A percentile compares a stretch with the other conserved stretches of the same genome.
These are phyloP conservation scores for Zapornia atra DNA, from an alignment of 2,113 vertebrate genomes.

Conservation along the genomic window DNA sequence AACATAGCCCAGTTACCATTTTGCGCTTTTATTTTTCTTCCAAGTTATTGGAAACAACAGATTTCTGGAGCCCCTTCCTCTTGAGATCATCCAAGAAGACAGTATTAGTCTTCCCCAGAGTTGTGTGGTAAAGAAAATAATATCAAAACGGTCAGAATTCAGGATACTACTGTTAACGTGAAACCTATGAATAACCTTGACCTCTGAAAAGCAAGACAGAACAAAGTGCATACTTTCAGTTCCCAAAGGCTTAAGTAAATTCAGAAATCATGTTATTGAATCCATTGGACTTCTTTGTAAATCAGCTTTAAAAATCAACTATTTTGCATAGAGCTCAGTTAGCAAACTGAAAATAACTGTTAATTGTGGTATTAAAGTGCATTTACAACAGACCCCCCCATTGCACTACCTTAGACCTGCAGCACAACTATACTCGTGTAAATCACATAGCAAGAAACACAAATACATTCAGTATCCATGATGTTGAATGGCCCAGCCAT, in stretches of 20 bases:
- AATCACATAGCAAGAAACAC: background rate
- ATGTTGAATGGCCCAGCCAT: background rate
- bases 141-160: background rate
- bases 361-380: background rate
- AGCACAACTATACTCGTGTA: rapidly evolving
- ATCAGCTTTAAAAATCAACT: background rate
- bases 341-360: background rate
- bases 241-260: background rate
- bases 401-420: rapidly evolving
- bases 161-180: background rate
- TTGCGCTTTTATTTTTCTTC: background rate
- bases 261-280: background rate
- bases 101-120: background rate
- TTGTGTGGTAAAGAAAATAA: background rate
- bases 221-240: background rate
- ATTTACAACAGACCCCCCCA: background rate
- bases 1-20: rapidly evolving
- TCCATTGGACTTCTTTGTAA: background rate
- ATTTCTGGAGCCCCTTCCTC: background rate
- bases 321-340: background rate
- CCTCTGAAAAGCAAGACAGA: background rate
- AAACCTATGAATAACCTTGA: background rate
- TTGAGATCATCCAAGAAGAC: background rate
- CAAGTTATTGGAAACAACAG: background rate
- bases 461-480: background rate